These are phyloP conservation scores for Dipodomys ordii DNA, from an alignment of 2,113 vertebrate genomes.

Conservation along the genomic window DNA sequence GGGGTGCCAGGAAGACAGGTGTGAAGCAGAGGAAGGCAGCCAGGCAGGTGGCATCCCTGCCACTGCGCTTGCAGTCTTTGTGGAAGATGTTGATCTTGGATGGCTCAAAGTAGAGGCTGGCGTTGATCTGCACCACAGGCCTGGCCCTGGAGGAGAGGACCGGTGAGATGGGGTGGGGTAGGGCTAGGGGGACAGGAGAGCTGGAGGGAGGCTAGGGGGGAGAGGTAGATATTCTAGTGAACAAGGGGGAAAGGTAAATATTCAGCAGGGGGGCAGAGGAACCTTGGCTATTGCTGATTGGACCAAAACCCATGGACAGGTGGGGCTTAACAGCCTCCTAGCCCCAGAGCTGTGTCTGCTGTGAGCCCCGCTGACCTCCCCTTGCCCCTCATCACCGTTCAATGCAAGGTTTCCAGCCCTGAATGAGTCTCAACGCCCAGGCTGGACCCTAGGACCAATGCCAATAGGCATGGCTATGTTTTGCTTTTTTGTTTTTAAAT, in stretches of 20 bases:
- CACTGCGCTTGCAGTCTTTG: constrained; percentile 94
- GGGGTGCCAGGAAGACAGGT: constrained; percentile 90
- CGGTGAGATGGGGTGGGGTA: not conserved
- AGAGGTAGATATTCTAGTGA: not conserved
- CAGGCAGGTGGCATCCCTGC: constrained; percentile 96
- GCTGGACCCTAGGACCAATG: not conserved
- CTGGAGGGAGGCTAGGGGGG: not conserved
- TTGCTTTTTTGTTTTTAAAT: not conserved
- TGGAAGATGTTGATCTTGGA: constrained; percentile 97
- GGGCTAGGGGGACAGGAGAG: not conserved
- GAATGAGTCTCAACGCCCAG: not conserved
- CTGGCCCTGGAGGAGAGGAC: constrained; percentile 88
- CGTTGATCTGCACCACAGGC: constrained; percentile 92
- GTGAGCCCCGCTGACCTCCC: not conserved
- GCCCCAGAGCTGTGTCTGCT: fast-evolving
- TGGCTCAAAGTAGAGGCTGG: constrained; percentile 93
- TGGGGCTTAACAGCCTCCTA: not conserved
- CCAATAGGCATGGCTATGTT: not conserved
- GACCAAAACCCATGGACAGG: no score
- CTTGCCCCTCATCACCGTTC: not conserved
- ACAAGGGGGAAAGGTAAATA: not conserved
- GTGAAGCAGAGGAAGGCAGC: constrained; percentile 94
- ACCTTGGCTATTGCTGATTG: not conserved
- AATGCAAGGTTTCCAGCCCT: not conserved
- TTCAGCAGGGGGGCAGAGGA: not conserved